Evolutionary conservation across 2,888 invertebrate genomes (phyloP), one percentile per base, ranked within the genome.

Genomic region (Napeogenes sylphis): DNA sequence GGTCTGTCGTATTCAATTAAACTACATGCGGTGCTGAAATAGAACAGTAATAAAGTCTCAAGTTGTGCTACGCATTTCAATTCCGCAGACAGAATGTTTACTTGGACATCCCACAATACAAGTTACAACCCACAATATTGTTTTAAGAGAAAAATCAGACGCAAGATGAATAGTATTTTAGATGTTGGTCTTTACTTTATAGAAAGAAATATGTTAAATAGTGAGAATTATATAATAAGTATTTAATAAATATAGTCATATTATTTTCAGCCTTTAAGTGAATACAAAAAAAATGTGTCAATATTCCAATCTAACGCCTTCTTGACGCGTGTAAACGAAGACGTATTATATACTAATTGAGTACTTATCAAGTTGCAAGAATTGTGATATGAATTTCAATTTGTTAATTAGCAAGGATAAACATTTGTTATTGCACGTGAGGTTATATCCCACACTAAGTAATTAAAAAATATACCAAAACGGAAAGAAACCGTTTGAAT

Each of bases 1-100:
- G 56, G 59, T 45, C 59, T 57, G 61, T 64, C 65, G 65, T 63
- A 67, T 67, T 61, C 58, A 65, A 67, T 67, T 67, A 62, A 57
- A 65, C 67, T 67, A 65, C 61, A 67, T 60, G 62, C 56, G 59
- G 58, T 55, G 21, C 21, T 21, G 21, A 60, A 57, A 55, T 64
- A 42, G 59, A 21, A 45, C 30, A 55, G 55, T 59, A 55, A 55
- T 59, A 47, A 59, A 51, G 56, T 53, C 21, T 42, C 38, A 12
- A 45, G 38, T 54, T 55, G 55, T 58, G 59, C 45, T 59, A 59
- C 59, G 56, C 59, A 59, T 59, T 59, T 45, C 53, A 63, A 60
- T 59, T 55, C 51, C 46, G 45, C 51, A 45, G 38, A 55, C 38
- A 45, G n/a, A 13, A 56, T 45, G 53, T 53, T 4, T 30, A 30